Evolutionary conservation across 2,888 invertebrate genomes (phyloP).

Genomic region (Drosophila prolongata): DNA sequence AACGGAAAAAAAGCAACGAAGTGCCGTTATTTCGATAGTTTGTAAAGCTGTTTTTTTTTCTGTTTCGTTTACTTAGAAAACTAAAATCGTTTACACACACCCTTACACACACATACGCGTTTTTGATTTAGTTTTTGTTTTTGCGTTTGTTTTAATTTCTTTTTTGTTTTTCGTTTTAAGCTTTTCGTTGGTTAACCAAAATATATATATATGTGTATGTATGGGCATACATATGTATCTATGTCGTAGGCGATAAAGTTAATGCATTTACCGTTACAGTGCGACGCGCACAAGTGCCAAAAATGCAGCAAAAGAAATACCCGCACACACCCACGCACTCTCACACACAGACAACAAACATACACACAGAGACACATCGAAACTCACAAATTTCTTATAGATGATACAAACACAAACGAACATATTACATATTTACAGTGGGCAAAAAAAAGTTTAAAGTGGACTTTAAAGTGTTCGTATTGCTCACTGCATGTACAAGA

Average conservation of each 20-base stretch:
- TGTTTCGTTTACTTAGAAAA: constrained; percentile 19
- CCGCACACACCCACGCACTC: constrained; percentile 31
- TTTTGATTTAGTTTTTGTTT: constrained; percentile 29
- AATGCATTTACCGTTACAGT: constrained; percentile 64
- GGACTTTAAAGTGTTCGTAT: not conserved
- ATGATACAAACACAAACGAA: constrained; percentile 21
- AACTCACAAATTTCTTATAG: constrained; percentile 26
- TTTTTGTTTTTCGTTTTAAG: constrained; percentile 34
- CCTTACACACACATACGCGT: constrained; percentile 9
- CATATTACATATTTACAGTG: constrained; percentile 14
- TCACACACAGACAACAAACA: constrained; percentile 34
- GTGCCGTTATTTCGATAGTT: constrained; percentile 42
- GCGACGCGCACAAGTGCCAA: constrained; percentile 65
- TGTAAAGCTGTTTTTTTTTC: constrained; percentile 31
- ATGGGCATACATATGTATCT: constrained; percentile 24
- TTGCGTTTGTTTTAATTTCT: constrained; percentile 12
- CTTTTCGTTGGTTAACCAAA: constrained; percentile 32
- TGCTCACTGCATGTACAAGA: constrained; percentile 21
- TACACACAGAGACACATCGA: not conserved
- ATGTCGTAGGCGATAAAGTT: constrained; percentile 38
- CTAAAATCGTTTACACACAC: constrained; percentile 17
- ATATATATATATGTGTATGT: constrained; percentile 24
- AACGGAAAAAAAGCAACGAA: constrained; percentile 16
- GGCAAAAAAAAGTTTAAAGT: not conserved
- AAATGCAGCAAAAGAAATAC: constrained; percentile 34